Conservation (phyloP, 2,797 vertebrate species). For the Poliocrania exsul region DNA sequence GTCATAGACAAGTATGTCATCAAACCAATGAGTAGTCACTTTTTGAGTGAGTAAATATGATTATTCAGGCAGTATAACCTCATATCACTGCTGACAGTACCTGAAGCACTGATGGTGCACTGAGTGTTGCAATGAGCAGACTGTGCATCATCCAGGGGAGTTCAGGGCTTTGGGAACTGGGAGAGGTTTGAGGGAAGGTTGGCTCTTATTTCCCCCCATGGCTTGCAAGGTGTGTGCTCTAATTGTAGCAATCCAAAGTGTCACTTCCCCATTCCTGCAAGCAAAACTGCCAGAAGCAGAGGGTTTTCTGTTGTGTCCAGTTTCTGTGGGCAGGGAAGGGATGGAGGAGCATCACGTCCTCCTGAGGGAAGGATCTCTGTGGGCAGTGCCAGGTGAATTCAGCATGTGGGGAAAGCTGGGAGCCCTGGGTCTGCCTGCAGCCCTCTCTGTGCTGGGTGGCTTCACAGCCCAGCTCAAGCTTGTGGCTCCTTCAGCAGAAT, state of each 20-base stretch:
- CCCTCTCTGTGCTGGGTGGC: background rate
- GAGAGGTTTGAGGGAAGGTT: background rate
- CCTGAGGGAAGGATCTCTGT: background rate
- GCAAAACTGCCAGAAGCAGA: background rate
- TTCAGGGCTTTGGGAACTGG: background rate
- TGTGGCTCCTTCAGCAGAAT: background rate
- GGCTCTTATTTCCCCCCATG: rapidly evolving
- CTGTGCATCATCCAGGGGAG: background rate
- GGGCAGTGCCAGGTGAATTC: background rate
- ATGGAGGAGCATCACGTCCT: background rate
- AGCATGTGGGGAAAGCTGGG: rapidly evolving
- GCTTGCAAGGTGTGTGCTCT: background rate
- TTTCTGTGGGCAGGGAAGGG: conserved; percentile 2
- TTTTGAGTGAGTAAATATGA: background rate
- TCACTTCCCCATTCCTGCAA: background rate
- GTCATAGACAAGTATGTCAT: background rate
- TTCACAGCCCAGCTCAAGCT: background rate
- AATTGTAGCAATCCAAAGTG: background rate
- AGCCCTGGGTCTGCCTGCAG: background rate
- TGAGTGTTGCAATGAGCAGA: background rate
- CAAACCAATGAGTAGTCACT: background rate
- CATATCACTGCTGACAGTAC: background rate
- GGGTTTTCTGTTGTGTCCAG: background rate
- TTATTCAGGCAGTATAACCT: background rate
- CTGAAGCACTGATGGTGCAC: background rate